Evolutionary conservation across 2,888 invertebrate genomes (phyloP), one percentile per base, ranked within the genome.

Genomic region (Caradrina clavipalpis): DNA sequence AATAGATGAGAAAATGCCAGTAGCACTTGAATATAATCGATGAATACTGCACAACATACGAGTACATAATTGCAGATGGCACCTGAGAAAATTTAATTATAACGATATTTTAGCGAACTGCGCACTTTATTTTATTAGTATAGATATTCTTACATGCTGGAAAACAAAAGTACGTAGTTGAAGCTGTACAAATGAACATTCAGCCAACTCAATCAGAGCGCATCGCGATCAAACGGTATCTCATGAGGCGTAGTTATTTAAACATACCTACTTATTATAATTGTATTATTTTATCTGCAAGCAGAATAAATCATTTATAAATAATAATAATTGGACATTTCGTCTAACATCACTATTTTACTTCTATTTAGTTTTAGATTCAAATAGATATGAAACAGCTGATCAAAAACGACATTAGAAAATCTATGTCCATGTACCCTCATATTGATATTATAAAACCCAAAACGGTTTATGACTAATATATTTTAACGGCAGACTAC

Each of bases 351-450:
- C 17, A 63, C 3, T n/a, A 31, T 13, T n/a, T n/a, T 15, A 62
- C 2, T 17, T 31, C n/a, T 22, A 13, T 22, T 13, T 13, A 7
- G 2, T 7, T 2, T 21, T 47, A 35, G 35, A 35, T 22, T 26
- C 42, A 26, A 4, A 42, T 13, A 67, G 11, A 35, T 31, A n/a
- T n/a, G 78, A 70, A 69, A 56, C 64, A 73, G 67, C 78, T 71
- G 73, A 70, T 78, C 66, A 47, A 51, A 39, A 13, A 4, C 19
- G 21, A 49, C 47, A n/a, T 31, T 50, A 63, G 1, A 7, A 57
- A 58, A 65, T n/a, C 19, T 22, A 63, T 55, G 47, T 57, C 53
- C 45, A 47, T 17, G 45, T 80, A 75, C 76, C 69, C 61, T 57
- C 69, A 45, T 1, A 45, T 54, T 6, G 47, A 0, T 19, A 21